phyloP scores from a whole-genome alignment of 2,113 vertebrate species.

The Nymphicus hollandicus region DNA sequence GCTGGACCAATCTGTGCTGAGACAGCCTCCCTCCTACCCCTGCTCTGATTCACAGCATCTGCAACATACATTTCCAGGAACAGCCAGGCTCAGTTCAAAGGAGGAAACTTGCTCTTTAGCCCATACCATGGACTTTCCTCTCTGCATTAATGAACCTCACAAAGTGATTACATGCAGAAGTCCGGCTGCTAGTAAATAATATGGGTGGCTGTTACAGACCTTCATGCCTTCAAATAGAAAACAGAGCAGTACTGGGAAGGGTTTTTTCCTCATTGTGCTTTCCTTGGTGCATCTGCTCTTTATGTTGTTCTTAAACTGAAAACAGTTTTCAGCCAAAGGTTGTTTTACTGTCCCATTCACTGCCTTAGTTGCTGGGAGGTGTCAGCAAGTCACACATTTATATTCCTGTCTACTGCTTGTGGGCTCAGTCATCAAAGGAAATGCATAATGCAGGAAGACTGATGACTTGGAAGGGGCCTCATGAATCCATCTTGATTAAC shows the following conservation, averaged over 20 bases:
- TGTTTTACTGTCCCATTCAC: neutral
- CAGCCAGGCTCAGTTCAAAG: neutral
- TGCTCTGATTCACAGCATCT: constrained; percentile 27
- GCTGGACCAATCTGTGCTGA: neutral
- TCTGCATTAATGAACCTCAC: neutral
- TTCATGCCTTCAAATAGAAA: neutral
- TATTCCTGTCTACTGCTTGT: constrained; percentile 24
- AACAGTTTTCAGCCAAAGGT: constrained; percentile 21
- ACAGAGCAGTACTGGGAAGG: neutral
- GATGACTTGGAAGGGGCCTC: constrained; percentile 42
- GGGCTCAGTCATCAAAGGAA: constrained; percentile 29
- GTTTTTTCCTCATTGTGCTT: neutral
- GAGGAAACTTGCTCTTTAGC: neutral
- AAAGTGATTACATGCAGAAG: neutral
- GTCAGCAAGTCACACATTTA: constrained; percentile 43
- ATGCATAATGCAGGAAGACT: constrained; percentile 53
- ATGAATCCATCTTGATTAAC: constrained; percentile 57
- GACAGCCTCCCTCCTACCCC: neutral
- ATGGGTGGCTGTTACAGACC: neutral
- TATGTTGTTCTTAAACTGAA: neutral
- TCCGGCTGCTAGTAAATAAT: constrained; percentile 13
- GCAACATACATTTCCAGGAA: neutral
- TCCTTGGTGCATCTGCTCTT: neutral
- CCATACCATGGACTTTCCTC: neutral
- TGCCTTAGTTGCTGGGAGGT: neutral